phyloP scores from a whole-genome alignment of 2,888 invertebrate species.

The Mesorhabditis spiculigera region DNA sequence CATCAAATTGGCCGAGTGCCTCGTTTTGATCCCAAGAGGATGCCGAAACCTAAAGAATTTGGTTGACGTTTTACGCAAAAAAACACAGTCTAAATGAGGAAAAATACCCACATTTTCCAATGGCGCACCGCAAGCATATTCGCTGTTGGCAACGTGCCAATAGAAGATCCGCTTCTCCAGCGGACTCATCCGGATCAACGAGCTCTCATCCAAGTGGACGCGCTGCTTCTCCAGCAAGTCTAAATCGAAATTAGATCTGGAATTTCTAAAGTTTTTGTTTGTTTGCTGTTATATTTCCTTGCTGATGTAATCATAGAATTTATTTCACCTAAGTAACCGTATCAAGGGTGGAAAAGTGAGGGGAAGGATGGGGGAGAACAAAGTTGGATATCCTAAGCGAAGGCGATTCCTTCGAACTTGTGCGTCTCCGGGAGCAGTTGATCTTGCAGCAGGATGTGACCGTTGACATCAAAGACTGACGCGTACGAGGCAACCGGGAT shows the following conservation, averaged over 20 bases:
- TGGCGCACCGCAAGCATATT: constrained; percentile 61
- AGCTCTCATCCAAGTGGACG: not conserved
- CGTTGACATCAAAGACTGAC: constrained; percentile 46
- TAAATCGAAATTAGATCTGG: not conserved
- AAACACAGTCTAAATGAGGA: not conserved
- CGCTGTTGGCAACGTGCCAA: constrained; percentile 62
- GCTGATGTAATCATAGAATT: not conserved
- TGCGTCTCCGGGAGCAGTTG: constrained; percentile 43
- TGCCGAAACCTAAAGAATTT: not conserved
- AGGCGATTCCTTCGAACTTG: constrained; percentile 56
- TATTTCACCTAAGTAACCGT: not conserved
- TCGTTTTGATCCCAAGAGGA: constrained; percentile 64
- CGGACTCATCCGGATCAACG: not conserved
- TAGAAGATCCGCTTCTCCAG: constrained; percentile 41
- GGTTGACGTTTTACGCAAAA: not conserved
- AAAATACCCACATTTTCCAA: constrained; percentile 30
- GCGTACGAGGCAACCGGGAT: constrained; percentile 50
- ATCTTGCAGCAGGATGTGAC: constrained; percentile 47
- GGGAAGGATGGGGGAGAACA: not conserved
- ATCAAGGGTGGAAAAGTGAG: not conserved
- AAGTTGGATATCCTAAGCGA: constrained; percentile 25
- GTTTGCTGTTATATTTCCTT: not conserved
- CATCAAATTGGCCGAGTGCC: constrained; percentile 62
- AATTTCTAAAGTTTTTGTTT: constrained; percentile 1
- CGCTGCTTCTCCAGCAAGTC: not conserved